Evolutionary conservation across 1,140 invertebrate genomes (phyloP).

Genomic region (Sminthurides bifidus): DNA sequence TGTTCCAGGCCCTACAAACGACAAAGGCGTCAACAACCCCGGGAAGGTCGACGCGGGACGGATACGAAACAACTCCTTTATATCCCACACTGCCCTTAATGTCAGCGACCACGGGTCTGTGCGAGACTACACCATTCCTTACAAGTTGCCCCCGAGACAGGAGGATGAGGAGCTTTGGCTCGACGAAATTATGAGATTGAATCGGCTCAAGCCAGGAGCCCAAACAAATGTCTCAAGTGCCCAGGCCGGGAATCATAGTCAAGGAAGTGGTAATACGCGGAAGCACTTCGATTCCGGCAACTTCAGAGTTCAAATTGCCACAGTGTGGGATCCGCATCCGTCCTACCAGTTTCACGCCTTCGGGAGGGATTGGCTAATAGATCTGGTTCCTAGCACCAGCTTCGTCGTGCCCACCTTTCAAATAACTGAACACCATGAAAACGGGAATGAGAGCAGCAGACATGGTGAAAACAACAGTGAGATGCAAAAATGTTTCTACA

Average conservation of each 20-base stretch:
- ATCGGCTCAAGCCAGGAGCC: not conserved
- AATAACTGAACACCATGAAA: slow-evolving; percentile 26
- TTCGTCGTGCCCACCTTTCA: slow-evolving; percentile 4
- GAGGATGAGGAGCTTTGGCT: slow-evolving; percentile 8
- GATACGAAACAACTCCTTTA: too few relatives aligned
- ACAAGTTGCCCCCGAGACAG: slow-evolving; percentile 2
- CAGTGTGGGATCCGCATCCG: slow-evolving; percentile 60
- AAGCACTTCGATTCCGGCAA: slow-evolving; percentile 14
- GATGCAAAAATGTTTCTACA: slow-evolving; percentile 64
- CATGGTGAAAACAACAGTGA: slow-evolving; percentile 36
- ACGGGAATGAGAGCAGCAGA: slow-evolving; percentile 35
- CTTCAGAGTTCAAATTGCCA: slow-evolving; percentile 7
- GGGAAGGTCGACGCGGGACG: too few relatives aligned
- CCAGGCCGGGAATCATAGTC: not conserved
- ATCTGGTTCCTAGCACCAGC: not conserved
- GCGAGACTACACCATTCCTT: not conserved
- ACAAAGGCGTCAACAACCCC: too few relatives aligned
- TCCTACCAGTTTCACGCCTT: slow-evolving; percentile 54
- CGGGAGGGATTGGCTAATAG: slow-evolving; percentile 40
- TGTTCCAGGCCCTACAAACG: too few relatives aligned
- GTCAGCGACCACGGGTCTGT: too few relatives aligned
- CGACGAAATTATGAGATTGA: slow-evolving; percentile 6
- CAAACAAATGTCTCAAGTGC: not conserved
- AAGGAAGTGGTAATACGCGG: not conserved
- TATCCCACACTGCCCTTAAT: too few relatives aligned